Evolutionary conservation across 2,113 vertebrate genomes (phyloP), one percentile per base, ranked within the genome.

Genomic region (Catharus fuscescens): DNA sequence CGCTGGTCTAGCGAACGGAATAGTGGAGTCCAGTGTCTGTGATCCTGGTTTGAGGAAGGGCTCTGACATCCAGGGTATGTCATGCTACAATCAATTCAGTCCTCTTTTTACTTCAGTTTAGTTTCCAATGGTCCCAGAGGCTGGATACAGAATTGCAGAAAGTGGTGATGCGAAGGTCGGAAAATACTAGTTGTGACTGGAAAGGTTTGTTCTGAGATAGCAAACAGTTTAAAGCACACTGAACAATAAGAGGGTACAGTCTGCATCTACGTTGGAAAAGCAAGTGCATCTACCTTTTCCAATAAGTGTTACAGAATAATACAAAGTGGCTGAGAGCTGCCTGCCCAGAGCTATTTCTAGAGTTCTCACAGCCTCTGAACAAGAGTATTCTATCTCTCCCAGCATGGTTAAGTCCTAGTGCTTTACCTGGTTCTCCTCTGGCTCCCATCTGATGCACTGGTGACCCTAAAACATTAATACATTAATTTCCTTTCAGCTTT

Each of bases 101-200:
- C 1, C 5, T 54, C 10, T 66, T 81, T 92, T 94, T 44, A 42
- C 24, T 83, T 88, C 14, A 28, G 76, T 50, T 14, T 83, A 70
- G 26, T 44, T 92, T 44, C 80, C 88, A 73, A 2, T 12, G 9
- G 15, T 53, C 53, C 85, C 10, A 12, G 61, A 93, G 3, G 14
- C 8, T 90, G 65, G 52, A 36, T 59, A 38, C 23, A 72, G 8
- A 36, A 67, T 48, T 59, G 34, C 38, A 67, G 44, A 64, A 92
- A 70, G 60, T 32, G 66, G n/a, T 45, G 71, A 56, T 28, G 32
- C 96, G 54, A 92, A 95, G 34, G 59, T 95, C 38, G 89, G 90
- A 94, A 60, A 87, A 88, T 59, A 57, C 28, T 18, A 38, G 20
- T 2, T 97, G 92, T 73, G 12, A 56, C 64, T 97, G 95, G 92